Evolutionary conservation across 2,797 vertebrate species (phyloP), one percentile per base, ranked within the genome.

Genomic region (Coreius guichenoti): DNA sequence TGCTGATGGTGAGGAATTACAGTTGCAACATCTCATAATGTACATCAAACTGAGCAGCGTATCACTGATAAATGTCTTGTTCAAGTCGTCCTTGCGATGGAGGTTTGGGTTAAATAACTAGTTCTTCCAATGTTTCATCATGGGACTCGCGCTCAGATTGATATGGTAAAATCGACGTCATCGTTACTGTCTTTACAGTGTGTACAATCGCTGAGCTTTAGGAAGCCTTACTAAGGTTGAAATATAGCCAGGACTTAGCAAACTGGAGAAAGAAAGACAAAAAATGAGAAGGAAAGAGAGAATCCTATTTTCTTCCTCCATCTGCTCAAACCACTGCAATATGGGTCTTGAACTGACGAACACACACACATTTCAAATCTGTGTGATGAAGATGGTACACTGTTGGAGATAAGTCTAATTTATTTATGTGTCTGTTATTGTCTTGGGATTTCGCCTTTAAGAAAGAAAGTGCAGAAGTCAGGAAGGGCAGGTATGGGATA

Each of bases 371-470:
- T 58, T 65, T 65, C 31, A 77, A 78, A 84, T 47, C 73, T 54
- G 73, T 54, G 73, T 84, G 73, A 76, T 78, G 39, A 69, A 47
- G 75, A 80, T 77, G 73, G 47, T 61, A 31, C 83, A 39, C 68
- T 80, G 67, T 19, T 61, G 68, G 54, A 80, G 19, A 85, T 72
- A 63, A 47, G 31, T 72, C 23, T 80, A 85, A 85, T 74, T 80
- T 80, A 85, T 85, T 85, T 85, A 80, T 80, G 83, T 61, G 76
- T 80, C 84, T 65, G 77, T 80, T 85, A 85, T 80, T 85, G 68
- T 65, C 76, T 73, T 84, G 84, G 68, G 68, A 65, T 80, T 80
- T 85, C 51, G 84, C 56, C 67, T 85, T 80, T 74, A 74, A 74
- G 77, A 73, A 45, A 85, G 56, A 80, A 80, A 51, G 54, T 70